Conservation (phyloP, 2,888 invertebrate genomes). For the Auanema sp. region DNA sequence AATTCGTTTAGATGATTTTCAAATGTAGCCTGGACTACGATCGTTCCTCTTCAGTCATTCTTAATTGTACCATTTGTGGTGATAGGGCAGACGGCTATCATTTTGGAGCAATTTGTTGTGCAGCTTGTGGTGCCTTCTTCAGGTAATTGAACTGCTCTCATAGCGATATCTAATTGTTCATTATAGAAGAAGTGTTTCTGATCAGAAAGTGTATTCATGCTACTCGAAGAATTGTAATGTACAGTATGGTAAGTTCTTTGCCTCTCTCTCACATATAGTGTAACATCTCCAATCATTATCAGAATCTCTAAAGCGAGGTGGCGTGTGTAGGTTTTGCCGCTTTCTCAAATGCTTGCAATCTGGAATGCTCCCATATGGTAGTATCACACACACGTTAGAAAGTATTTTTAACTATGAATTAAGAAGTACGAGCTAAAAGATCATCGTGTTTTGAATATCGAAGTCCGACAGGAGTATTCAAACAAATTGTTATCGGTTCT, state of each 20-base stretch:
- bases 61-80: slow-evolving; percentile 28
- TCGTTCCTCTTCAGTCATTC: slow-evolving; percentile 1
- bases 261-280: too few species aligned
- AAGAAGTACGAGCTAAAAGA: slow-evolving; percentile 26
- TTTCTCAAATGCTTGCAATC: slow-evolving; percentile 25
- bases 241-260: slow-evolving; percentile 16
- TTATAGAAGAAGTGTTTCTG: slow-evolving; percentile 30
- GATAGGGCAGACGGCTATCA: slow-evolving; percentile 40
- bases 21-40: too few species aligned
- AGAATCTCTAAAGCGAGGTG: slow-evolving; percentile 26
- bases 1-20: too few species aligned
- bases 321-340: slow-evolving; percentile 30
- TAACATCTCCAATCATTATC: too few species aligned
- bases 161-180: background rate
- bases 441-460: background rate
- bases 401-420: slow-evolving; percentile 4
- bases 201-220: slow-evolving; percentile 31
- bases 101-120: slow-evolving; percentile 42
- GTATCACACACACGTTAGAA: background rate
- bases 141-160: slow-evolving; percentile 14
- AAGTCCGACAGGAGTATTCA: too few species aligned
- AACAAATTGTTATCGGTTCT: too few species aligned
- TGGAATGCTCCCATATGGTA: slow-evolving; percentile 31
- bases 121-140: slow-evolving; percentile 44
- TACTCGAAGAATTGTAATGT: slow-evolving; percentile 19